Evolutionary conservation across 1,140 invertebrate species (phyloP).

Genomic region (Hypsibius dujardini): DNA sequence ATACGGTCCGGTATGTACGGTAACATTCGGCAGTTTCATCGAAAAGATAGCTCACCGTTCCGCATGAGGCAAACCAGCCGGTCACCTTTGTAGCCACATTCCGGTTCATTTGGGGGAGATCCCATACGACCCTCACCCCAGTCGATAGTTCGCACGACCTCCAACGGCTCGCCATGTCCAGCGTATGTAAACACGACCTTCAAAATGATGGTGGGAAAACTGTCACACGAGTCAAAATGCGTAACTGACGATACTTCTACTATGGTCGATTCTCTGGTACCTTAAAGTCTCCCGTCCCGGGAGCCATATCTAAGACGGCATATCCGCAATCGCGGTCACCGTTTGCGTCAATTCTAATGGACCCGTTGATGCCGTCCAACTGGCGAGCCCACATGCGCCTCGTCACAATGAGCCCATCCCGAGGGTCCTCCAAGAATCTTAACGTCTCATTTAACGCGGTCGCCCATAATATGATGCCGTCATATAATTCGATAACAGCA

Average conservation of each 20-base stretch:
- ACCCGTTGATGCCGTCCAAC: conserved; percentile 59
- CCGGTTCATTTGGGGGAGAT: conserved; percentile 18
- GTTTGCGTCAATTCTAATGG: conserved; percentile 71
- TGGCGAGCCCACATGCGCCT: conserved; percentile 55
- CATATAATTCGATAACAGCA: conserved; percentile 43
- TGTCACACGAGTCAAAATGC: not conserved
- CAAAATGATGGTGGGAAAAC: not conserved
- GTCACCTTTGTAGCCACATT: conserved; percentile 12
- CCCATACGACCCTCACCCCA: conserved; percentile 13
- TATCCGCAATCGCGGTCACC: conserved; percentile 77
- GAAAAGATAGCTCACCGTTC: too few species aligned
- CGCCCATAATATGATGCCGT: conserved; percentile 75
- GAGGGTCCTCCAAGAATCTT: conserved; percentile 49
- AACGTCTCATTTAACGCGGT: conserved; percentile 76
- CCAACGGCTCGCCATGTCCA: not conserved
- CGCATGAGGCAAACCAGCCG: not conserved
- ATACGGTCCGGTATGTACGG: too few species aligned
- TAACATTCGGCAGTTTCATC: too few species aligned
- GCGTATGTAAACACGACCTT: not conserved
- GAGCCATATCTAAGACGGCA: conserved; percentile 71
- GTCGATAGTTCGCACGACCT: conserved; percentile 8
- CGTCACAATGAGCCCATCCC: conserved; percentile 58
- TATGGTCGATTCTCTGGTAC: conserved; percentile 26
- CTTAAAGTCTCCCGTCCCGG: conserved; percentile 57
- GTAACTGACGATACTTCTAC: too few species aligned